A percentile compares a stretch with the other conserved stretches of the same genome.
Conservation (phyloP, 1,140 invertebrate genomes). For the Eupeodes corollae region DNA sequence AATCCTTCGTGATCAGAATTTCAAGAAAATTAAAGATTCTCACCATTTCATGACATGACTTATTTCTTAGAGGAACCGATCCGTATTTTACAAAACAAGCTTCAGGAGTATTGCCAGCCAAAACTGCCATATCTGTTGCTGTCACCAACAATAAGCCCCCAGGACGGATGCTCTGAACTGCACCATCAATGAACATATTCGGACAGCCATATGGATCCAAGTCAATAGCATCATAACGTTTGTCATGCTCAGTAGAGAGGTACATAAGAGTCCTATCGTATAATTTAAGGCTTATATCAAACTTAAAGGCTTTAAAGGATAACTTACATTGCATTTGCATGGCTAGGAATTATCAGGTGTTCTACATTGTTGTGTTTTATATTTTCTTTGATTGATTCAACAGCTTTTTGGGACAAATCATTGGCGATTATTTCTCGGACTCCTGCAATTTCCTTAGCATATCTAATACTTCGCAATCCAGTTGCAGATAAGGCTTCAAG, state of each 20-base stretch:
- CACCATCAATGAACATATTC: conserved; percentile 83
- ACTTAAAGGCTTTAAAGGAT: conserved; percentile 4
- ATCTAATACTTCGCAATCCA: conserved; percentile 88
- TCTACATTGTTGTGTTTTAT: conserved; percentile 66
- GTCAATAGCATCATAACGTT: conserved; percentile 83
- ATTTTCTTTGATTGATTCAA: conserved; percentile 77
- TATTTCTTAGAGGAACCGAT: conserved; percentile 72
- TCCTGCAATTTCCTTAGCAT: conserved; percentile 84
- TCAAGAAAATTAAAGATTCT: conserved; percentile 35
- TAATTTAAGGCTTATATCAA: conserved; percentile 1
- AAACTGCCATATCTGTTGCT: conserved; percentile 94
- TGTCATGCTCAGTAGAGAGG: conserved; percentile 48
- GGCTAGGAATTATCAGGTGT: conserved; percentile 57
- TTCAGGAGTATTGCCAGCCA: conserved; percentile 91
- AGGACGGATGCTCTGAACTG: conserved; percentile 69
- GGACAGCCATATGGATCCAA: conserved; percentile 97
- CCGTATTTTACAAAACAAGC: conserved; percentile 91
- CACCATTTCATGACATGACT: conserved; percentile 89
- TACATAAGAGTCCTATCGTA: conserved; percentile 69
- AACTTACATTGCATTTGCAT: conserved; percentile 72
- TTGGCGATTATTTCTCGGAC: conserved; percentile 82
- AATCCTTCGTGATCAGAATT: not conserved
- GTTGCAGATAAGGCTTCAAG: conserved; percentile 87
- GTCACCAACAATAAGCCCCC: conserved; percentile 85
- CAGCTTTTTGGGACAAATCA: conserved; percentile 81